Evolutionary conservation across 2,113 vertebrate species (phyloP).

Genomic region (Megalops atlanticus): DNA sequence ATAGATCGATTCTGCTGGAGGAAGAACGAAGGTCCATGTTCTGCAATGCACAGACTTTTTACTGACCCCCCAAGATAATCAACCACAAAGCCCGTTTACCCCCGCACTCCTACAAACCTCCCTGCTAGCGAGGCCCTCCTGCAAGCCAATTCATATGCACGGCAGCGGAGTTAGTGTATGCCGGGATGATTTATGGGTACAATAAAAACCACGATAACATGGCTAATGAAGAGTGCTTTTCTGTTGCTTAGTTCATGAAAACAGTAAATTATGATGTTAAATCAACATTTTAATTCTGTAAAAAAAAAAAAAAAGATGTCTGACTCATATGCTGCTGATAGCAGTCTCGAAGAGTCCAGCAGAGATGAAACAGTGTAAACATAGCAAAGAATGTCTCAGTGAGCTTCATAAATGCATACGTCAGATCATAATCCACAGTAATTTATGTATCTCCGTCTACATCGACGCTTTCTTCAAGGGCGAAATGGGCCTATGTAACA

Average conservation of each 20-base stretch:
- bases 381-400: background rate
- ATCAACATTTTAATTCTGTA: slow-evolving; percentile 6
- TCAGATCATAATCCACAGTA: background rate
- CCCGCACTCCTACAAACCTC: background rate
- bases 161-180: background rate
- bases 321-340: background rate
- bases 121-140: background rate
- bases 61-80: background rate
- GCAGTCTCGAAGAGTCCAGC: background rate
- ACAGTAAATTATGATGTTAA: background rate
- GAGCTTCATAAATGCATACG: background rate
- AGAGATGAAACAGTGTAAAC: background rate
- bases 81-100: background rate
- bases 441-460: background rate
- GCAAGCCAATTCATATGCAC: background rate
- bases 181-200: background rate
- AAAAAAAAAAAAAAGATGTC: background rate
- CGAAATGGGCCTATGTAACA: background rate
- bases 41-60: background rate
- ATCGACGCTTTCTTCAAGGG: background rate
- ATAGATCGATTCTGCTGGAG: background rate
- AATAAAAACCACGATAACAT: background rate
- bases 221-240: slow-evolving; percentile 5
- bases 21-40: background rate
- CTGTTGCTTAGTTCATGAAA: background rate